These are phyloP conservation scores for Drosophila hamatofila DNA, from an alignment of 2,888 invertebrate genomes.

Conservation along the genomic window DNA sequence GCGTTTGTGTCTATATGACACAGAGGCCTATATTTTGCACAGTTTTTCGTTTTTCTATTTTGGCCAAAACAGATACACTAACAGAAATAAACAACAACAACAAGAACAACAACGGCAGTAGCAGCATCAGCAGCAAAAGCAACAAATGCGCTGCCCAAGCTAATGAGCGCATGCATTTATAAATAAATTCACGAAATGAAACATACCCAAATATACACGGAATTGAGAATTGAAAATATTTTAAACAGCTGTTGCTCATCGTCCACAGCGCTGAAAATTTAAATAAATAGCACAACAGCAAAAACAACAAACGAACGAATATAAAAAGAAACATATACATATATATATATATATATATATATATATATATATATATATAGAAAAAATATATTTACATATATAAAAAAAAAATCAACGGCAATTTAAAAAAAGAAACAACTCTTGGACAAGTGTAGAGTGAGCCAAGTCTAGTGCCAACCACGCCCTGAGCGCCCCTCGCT, in stretches of 20 bases:
- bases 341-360: slow-evolving; percentile 22
- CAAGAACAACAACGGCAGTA: slow-evolving; percentile 11
- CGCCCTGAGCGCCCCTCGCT: slow-evolving; percentile 5
- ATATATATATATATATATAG: too few species aligned
- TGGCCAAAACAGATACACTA: slow-evolving; percentile 39
- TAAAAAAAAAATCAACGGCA: slow-evolving; percentile 10
- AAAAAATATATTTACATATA: slow-evolving; percentile 30
- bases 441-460: slow-evolving; percentile 70
- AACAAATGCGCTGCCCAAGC: slow-evolving; percentile 40
- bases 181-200: slow-evolving; percentile 76
- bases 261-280: slow-evolving; percentile 61
- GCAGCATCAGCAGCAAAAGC: slow-evolving; percentile 19
- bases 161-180: slow-evolving; percentile 79
- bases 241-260: slow-evolving; percentile 80
- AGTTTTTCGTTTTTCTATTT: slow-evolving; percentile 21
- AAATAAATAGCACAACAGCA: slow-evolving; percentile 60
- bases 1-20: slow-evolving; percentile 63
- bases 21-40: slow-evolving; percentile 66
- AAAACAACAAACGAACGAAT: slow-evolving; percentile 41
- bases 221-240: slow-evolving; percentile 75
- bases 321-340: slow-evolving; percentile 36
- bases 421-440: slow-evolving; percentile 39
- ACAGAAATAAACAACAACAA: not conserved
- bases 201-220: slow-evolving; percentile 76
- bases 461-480: slow-evolving; percentile 39